Conservation (phyloP, 2,113 vertebrate species). For the Menura novaehollandiae region DNA sequence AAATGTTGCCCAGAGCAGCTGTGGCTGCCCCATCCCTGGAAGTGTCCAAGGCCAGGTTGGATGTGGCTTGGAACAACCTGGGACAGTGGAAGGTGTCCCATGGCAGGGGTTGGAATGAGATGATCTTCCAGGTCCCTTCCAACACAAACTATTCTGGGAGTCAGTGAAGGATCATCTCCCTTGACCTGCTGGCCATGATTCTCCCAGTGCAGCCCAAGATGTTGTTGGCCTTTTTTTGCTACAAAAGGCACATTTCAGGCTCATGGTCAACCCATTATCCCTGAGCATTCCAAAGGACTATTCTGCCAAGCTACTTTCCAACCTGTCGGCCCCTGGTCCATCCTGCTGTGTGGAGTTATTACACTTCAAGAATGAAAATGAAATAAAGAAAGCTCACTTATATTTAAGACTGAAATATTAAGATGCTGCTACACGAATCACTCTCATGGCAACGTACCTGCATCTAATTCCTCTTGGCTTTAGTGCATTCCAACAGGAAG, state of each 20-base stretch:
- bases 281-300: fast-evolving
- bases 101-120: no score
- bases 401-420: background rate
- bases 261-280: background rate
- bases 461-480: background rate
- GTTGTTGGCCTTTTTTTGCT: background rate
- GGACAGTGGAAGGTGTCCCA: background rate
- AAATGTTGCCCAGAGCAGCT: background rate
- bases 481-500: background rate
- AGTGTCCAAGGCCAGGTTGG: background rate
- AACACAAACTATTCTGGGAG: background rate
- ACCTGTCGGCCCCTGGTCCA: no score
- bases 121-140: background rate
- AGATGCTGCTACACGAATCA: background rate
- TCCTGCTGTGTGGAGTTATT: fast-evolving
- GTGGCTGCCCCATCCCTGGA: background rate
- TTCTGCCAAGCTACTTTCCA: background rate
- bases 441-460: background rate
- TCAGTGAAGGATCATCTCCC: background rate
- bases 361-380: background rate
- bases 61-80: background rate
- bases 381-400: background rate
- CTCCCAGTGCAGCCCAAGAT: background rate
- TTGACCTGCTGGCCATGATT: background rate
- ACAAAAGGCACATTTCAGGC: background rate